Percentiles rank a stretch among this genome's conserved stretches.
Conservation (phyloP, 2,113 vertebrate species). For the Accipiter cooperii region DNA sequence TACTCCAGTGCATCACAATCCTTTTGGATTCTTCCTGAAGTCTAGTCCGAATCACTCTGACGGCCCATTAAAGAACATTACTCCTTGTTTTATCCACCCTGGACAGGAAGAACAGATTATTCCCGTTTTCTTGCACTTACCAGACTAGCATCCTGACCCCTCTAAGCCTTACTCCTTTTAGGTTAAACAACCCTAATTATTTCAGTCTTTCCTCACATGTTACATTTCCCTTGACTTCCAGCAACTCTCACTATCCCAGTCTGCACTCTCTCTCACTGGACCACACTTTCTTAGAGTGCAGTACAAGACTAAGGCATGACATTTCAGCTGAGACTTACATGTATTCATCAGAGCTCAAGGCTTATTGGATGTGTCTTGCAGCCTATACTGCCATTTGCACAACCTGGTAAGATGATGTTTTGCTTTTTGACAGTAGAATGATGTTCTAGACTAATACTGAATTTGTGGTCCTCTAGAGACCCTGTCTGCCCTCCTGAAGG, state of each 20-base stretch:
- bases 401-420: background rate
- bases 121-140: background rate
- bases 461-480: background rate
- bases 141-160: background rate
- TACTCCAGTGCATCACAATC: background rate
- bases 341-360: background rate
- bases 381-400: background rate
- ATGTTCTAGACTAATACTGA: background rate
- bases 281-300: background rate
- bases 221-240: background rate
- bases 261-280: background rate
- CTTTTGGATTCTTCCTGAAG: background rate
- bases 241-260: background rate
- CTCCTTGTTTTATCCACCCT: background rate
- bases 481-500: background rate
- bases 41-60: background rate
- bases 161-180: background rate
- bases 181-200: background rate
- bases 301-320: background rate
- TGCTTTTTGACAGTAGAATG: background rate
- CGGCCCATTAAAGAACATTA: background rate
- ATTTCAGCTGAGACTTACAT: background rate
- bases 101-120: background rate
- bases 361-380: background rate
- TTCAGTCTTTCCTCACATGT: background rate